A percentile compares a stretch with the other conserved stretches of the same genome.
Evolutionary conservation across 2,797 vertebrate genomes (phyloP).

Genomic region (Borostomias antarcticus): DNA sequence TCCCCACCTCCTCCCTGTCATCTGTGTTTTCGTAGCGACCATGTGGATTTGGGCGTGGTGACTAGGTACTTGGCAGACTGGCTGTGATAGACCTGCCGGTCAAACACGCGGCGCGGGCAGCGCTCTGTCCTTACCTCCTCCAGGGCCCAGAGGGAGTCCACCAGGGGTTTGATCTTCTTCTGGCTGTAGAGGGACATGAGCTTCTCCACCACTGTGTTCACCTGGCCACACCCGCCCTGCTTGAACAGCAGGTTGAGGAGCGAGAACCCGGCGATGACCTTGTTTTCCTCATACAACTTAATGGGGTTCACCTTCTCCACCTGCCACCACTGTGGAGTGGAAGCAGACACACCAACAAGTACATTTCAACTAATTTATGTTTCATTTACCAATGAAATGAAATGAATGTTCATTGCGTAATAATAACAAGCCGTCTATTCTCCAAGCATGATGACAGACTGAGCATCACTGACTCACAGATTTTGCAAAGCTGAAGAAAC

Average conservation of each 20-base stretch:
- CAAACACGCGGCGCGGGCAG: background rate
- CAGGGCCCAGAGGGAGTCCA: constrained; percentile 97
- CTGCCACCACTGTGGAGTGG: constrained; percentile 92
- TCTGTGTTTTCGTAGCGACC: constrained; percentile 17
- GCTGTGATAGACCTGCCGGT: background rate
- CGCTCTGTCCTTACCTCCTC: constrained; percentile 88
- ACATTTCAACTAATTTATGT: constrained; percentile 29
- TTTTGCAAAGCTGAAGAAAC: constrained; percentile 99
- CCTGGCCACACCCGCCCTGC: constrained; percentile 83
- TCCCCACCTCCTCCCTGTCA: constrained; percentile 9
- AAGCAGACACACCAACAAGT: constrained; percentile 22
- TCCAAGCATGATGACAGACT: constrained; percentile 47
- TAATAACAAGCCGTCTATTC: constrained; percentile 23
- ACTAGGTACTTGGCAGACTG: background rate
- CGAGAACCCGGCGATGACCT: constrained; percentile 97
- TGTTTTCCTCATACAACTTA: constrained; percentile 98
- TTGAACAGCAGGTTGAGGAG: constrained; percentile 97
- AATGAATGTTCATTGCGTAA: constrained; percentile 39
- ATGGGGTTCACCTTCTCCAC: constrained; percentile 99
- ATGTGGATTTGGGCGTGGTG: background rate
- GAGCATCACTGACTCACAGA: constrained; percentile 84
- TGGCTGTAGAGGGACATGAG: constrained; percentile 86
- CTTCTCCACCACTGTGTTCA: constrained; percentile 87
- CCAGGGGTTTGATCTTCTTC: constrained; percentile 95
- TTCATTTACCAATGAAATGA: constrained; percentile 29